Evolutionary conservation across 1,140 invertebrate species (phyloP), one percentile per base, ranked within the genome.

Genomic region (Zaprionus africanus): DNA sequence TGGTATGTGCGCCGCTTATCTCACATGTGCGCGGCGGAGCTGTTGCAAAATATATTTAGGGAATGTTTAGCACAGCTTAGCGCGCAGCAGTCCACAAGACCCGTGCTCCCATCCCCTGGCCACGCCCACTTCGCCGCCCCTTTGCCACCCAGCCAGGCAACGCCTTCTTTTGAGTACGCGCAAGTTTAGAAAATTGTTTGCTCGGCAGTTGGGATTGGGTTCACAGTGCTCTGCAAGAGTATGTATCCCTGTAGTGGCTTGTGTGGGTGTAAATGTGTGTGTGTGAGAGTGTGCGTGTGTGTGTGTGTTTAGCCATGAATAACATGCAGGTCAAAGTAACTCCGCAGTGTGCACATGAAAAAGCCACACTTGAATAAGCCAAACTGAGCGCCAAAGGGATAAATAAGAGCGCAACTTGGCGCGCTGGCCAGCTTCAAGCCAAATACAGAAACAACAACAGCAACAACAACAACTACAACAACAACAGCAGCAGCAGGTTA

Each of bases 61-160:
- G 84, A 87, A 87, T 87, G 84, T 87, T 87, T 87, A 87, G 84
- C 78, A 90, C 85, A 87, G 84, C 84, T 88, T 88, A 87, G 85
- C 75, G 84, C 78, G 71, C 51, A 65, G 63, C 70, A 76, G 74
- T 67, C 59, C 73, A 56, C 70, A 67, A 49, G 53, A 58, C 75
- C 75, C 51, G 17, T 68, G 26, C 38, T 34, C n/a, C 15, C 2
- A 41, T 46, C 54, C 63, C 46, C 43, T 24, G 36, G 5, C 43
- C n/a, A 36, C 24, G 22, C 19, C n/a, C 26, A 19, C 26, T 15
- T 15, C 5, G 19, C 15, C 49, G 15, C 34, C 46, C 22, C 31
- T 36, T 24, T 51, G 56, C 60, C 56, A 56, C 36, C 26, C 26
- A 34, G 31, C 11, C 46, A 65, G 72, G 49, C 63, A 70, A 65